A percentile compares a stretch with the other conserved stretches of the same genome.
Conservation (phyloP, 2,888 invertebrate genomes). For the Cosmopolites sordidus region DNA sequence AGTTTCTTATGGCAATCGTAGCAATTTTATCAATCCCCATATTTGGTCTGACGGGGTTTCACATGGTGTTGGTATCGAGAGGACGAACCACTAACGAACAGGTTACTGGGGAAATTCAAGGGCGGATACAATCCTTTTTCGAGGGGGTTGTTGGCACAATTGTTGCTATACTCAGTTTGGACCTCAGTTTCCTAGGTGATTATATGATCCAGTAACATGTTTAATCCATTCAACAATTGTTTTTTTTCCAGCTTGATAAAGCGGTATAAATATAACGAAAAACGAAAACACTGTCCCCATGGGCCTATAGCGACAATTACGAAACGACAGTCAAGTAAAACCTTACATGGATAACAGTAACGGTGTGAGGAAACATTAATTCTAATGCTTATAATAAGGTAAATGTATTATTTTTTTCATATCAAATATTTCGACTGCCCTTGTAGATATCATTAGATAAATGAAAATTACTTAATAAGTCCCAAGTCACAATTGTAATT, state of each 20-base stretch:
- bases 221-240: not conserved
- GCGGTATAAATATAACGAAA: constrained; percentile 63
- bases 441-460: too few relatives aligned
- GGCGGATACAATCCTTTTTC: constrained; percentile 99
- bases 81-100: constrained; percentile 99
- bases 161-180: constrained; percentile 94
- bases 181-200: constrained; percentile 94
- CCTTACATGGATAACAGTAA: constrained; percentile 93
- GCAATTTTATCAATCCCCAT: constrained; percentile 92
- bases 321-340: constrained; percentile 86
- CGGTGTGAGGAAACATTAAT: constrained; percentile 70
- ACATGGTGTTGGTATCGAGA: constrained; percentile 91
- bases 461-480: too few relatives aligned
- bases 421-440: too few relatives aligned
- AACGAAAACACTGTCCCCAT: constrained; percentile 54
- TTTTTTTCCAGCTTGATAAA: constrained; percentile 56
- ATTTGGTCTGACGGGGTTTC: constrained; percentile 96
- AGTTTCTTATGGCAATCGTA: constrained; percentile 88
- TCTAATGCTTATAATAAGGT: constrained; percentile 91
- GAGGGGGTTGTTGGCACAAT: constrained; percentile 89
- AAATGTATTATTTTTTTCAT: constrained; percentile 48
- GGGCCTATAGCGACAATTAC: constrained; percentile 50
- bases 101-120: constrained; percentile 97
- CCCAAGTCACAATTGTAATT: too few relatives aligned
- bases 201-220: too few relatives aligned